Base-by-base conservation (phyloP, 1,140 invertebrate species). In the Zaprionus capensis region DNA sequence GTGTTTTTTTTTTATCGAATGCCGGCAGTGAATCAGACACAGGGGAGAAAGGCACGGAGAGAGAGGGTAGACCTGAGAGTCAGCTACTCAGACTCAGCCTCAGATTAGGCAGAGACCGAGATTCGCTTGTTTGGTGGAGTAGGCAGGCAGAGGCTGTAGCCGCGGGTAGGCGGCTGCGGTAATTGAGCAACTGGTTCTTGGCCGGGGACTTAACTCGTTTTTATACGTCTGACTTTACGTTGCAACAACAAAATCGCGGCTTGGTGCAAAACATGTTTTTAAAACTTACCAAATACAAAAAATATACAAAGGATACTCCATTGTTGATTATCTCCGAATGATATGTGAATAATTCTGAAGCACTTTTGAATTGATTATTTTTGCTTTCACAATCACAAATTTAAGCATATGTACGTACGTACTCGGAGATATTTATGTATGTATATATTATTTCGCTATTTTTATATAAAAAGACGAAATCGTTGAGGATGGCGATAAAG, bases 131-230 rank as follows among this genome's bases (percentile, higher is more conserved):
- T 82, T 62, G 64, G 49, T 55, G 71, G 62, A 73, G 74, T 56
- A 51, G 58, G 17, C 44, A 22, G 46, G 22, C 34, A 36, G 66
- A 69, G 69, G 58, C 66, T 56, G 66, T 36, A n/a, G 6, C 41
- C 41, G 41, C 7, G n/a, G n/a, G n/a, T 15, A 9, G 9, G 46
- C 46, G 20, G 3, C 31, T 67, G 61, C 34, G 64, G 69, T 44
- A 71, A 71, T 59, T 28, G 26, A 71, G 61, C 61, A 87, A 87
- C 83, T 88, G 83, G 83, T 87, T 87, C 83, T 87, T 80, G 71
- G 80, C 84, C 17, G n/a, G 41, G 41, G 41, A 87, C 78, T 80
- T 68, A 86, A 86, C 83, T 87, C 82, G 83, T 88, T 88, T 88
- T 34, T 51, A 36, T 67, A 36, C n/a, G 41, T 55, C 20, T 34